Evolutionary conservation across 1,140 invertebrate species (phyloP), one percentile per base, ranked within the genome.

Genomic region (Drosophila elegans): DNA sequence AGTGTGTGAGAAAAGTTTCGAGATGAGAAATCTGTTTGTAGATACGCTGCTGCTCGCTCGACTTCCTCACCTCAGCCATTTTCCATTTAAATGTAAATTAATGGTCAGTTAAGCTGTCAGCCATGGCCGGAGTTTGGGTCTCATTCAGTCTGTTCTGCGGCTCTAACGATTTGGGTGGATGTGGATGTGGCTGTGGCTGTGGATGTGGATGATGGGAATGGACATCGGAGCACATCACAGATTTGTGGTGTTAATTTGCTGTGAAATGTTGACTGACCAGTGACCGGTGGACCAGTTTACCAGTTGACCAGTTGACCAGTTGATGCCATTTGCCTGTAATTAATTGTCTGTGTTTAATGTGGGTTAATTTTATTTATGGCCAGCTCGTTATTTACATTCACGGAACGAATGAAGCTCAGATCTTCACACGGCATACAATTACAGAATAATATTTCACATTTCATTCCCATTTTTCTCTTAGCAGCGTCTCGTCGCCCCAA

Each of bases 291-390:
- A 62, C 52, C 52, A 68, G 59, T 59, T 56, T 49, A 55, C 67
- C 67, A 71, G 51, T 38, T 67, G 52, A 54, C 67, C 67, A 71
- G 51, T 38, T 67, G 52, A 54, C 53, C 64, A 71, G 67, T 53
- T 78, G 67, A 78, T 72, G 75, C 67, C 68, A 55, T 73, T 68
- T 72, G 60, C 44, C 64, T 61, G 80, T 89, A 89, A 89, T 89
- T 89, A 89, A 89, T 89, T 84, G 84, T 57, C 80, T 84, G 84
- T 89, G 85, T 90, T 90, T 85, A 89, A 84, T 89, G 82, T 90
- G 84, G 80, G 85, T 89, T 89, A 90, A 89, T 90, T 89, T 89
- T 89, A 90, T 89, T 89, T 89, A 90, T 89, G 80, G 69, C 62
- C 53, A 36, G 76, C 76, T 83, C 77, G 84, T 89, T 67, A 89